Evolutionary conservation across 2,797 vertebrate genomes (phyloP).

Genomic region (Lagorchestes hirsutus): DNA sequence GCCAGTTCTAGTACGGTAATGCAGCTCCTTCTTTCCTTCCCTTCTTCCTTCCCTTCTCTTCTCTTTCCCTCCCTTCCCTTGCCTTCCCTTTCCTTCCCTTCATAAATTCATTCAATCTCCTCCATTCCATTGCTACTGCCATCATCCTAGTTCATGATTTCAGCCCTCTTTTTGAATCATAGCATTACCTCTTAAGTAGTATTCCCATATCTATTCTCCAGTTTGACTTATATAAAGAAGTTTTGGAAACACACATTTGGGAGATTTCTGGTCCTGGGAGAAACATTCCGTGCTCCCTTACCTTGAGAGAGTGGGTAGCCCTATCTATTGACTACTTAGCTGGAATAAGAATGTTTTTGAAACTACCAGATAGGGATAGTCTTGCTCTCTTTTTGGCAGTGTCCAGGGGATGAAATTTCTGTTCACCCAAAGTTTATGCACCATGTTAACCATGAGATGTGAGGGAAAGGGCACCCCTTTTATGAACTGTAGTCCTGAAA

Average conservation of each 20-base stretch:
- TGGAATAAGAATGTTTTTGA: not conserved
- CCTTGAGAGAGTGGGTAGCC: too few relatives aligned
- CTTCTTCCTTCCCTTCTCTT: too few relatives aligned
- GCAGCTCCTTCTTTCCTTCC: too few relatives aligned
- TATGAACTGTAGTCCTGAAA: not conserved
- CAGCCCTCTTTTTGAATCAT: not conserved
- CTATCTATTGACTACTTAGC: not conserved
- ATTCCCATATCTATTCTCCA: not conserved
- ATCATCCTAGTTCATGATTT: not conserved
- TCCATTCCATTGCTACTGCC: not conserved
- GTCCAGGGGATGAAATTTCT: not conserved
- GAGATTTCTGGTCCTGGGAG: too few relatives aligned
- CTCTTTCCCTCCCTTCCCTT: too few relatives aligned
- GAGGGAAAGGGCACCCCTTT: not conserved
- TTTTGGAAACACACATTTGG: not conserved
- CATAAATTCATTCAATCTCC: too few relatives aligned
- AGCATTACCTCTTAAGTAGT: not conserved
- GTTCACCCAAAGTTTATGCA: not conserved
- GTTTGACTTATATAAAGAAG: not conserved
- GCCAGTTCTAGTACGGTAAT: too few relatives aligned
- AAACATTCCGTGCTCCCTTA: not conserved
- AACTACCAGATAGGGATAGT: not conserved
- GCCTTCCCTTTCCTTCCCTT: too few relatives aligned
- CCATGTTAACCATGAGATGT: not conserved
- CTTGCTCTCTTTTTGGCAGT: not conserved